Evolutionary conservation across 2,888 invertebrate genomes (phyloP).

Genomic region (Anagyrus pseudococci): DNA sequence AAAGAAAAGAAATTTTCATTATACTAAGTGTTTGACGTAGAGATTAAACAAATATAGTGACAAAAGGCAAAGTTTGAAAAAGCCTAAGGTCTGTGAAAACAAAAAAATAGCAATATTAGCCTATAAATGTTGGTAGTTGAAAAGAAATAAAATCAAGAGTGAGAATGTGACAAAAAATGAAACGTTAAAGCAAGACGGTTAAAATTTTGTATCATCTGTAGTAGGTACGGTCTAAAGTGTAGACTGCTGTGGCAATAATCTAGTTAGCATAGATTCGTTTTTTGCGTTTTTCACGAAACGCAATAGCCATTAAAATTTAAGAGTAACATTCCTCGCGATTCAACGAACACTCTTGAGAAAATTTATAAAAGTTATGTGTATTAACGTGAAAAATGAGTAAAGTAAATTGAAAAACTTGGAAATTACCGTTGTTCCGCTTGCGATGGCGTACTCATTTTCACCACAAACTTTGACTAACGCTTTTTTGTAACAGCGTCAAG

Average conservation of each 20-base stretch:
- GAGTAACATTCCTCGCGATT: conserved; percentile 38
- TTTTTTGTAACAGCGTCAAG: too few species aligned
- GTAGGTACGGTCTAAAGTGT: conserved; percentile 25
- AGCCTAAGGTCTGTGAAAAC: conserved; percentile 44
- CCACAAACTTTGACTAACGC: conserved; percentile 1
- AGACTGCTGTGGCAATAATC: conserved; percentile 38
- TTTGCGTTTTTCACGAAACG: conserved; percentile 31
- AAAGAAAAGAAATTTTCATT: conserved; percentile 26
- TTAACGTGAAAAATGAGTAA: neutral
- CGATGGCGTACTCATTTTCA: conserved; percentile 13
- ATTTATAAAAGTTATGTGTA: conserved; percentile 6
- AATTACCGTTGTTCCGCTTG: conserved; percentile 8
- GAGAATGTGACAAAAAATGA: conserved; percentile 31
- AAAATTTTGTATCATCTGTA: conserved; percentile 34
- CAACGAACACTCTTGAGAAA: conserved; percentile 31
- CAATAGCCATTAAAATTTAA: conserved; percentile 33
- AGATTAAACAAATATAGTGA: conserved; percentile 41
- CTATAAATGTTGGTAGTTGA: conserved; percentile 44
- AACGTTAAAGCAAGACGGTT: conserved; percentile 14
- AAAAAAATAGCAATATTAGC: conserved; percentile 55
- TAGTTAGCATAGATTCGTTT: conserved; percentile 34
- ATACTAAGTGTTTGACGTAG: conserved; percentile 33
- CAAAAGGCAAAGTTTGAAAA: conserved; percentile 48
- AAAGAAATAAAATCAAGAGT: conserved; percentile 13
- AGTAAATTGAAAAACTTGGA: conserved; percentile 10